Evolutionary conservation across 2,113 vertebrate species (phyloP).

Genomic region (Macaca nemestrina): DNA sequence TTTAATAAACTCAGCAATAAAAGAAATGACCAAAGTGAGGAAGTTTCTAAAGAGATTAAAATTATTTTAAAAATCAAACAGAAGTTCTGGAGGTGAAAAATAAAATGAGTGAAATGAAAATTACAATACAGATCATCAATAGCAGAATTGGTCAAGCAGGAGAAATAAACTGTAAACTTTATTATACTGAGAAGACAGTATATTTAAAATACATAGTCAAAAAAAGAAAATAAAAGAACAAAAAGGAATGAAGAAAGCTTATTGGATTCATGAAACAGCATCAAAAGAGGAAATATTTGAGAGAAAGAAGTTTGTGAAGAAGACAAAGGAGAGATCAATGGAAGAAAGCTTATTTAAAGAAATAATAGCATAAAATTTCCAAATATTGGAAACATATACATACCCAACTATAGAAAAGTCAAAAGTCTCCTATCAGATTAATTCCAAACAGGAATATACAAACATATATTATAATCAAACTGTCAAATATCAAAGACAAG

Average conservation of each 20-base stretch:
- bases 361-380: neutral
- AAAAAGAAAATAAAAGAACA: neutral
- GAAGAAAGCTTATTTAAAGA: neutral
- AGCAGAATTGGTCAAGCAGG: neutral
- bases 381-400: neutral
- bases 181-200: neutral
- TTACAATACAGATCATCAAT: neutral
- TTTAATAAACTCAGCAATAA: neutral
- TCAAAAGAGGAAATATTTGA: neutral
- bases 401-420: neutral
- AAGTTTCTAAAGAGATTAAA: neutral
- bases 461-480: neutral
- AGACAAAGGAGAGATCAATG: neutral
- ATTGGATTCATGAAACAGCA: neutral
- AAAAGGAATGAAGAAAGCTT: neutral
- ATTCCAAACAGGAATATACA: neutral
- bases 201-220: neutral
- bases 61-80: neutral
- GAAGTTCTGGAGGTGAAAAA: neutral
- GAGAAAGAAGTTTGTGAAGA: neutral
- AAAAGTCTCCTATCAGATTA: neutral
- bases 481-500: neutral
- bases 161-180: neutral
- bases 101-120: neutral
- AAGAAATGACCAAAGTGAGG: neutral